Evolutionary conservation across 2,797 vertebrate genomes (phyloP).

Genomic region (Rhinogobio ventralis): DNA sequence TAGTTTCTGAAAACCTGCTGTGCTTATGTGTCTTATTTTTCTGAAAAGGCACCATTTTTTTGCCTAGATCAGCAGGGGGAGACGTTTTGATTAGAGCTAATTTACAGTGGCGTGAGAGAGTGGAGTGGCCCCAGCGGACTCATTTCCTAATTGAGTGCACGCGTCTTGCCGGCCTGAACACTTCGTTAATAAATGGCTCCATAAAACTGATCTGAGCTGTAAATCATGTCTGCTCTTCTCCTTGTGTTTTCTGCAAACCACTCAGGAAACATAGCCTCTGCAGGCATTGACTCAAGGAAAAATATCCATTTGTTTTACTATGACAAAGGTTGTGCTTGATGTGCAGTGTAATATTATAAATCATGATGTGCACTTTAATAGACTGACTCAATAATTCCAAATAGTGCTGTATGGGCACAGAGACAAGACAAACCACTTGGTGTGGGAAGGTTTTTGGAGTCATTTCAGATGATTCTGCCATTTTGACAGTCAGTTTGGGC

Average conservation of each 20-base stretch:
- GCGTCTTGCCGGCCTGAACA: slow-evolving; percentile 69
- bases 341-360: slow-evolving; percentile 35
- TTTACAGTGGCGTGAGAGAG: slow-evolving; percentile 65
- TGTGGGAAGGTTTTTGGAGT: slow-evolving; percentile 1
- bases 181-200: slow-evolving; percentile 70
- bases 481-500: slow-evolving; percentile 5
- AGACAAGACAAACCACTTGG: slow-evolving; percentile 35
- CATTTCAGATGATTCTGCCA: not conserved
- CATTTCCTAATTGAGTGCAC: slow-evolving; percentile 79
- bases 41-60: slow-evolving; percentile 48
- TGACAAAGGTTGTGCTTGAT: slow-evolving; percentile 26
- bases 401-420: slow-evolving; percentile 42
- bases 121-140: slow-evolving; percentile 63
- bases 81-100: slow-evolving; percentile 70
- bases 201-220: slow-evolving; percentile 76
- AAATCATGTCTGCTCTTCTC: slow-evolving; percentile 73
- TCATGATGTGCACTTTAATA: slow-evolving; percentile 17
- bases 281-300: slow-evolving; percentile 47
- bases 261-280: slow-evolving; percentile 25
- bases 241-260: slow-evolving; percentile 45
- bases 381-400: slow-evolving; percentile 24
- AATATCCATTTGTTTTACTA: slow-evolving; percentile 35
- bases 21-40: slow-evolving; percentile 31
- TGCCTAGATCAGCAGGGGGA: slow-evolving; percentile 56
- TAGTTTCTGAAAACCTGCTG: slow-evolving; percentile 23